Conservation (phyloP, 2,113 vertebrate genomes). For the Mesocricetus auratus region DNA sequence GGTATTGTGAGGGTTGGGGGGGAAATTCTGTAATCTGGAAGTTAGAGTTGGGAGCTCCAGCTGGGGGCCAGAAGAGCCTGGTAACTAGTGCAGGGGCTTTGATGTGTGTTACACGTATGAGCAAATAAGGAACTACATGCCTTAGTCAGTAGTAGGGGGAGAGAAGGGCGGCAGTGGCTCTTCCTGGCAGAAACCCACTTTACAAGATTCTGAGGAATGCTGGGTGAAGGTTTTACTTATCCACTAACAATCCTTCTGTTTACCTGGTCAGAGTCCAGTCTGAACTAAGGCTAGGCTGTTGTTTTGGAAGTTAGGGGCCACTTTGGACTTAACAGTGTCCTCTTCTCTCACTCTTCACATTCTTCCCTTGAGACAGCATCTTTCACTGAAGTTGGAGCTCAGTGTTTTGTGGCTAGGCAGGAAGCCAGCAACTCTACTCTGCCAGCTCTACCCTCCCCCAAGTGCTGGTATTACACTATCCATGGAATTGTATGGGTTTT, state of each 20-base stretch:
- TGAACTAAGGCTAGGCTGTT: not conserved
- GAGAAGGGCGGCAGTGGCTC: not conserved
- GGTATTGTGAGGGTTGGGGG: not conserved
- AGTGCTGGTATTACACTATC: not conserved
- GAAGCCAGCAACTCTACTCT: not conserved
- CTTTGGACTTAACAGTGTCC: not conserved
- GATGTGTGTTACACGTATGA: not conserved
- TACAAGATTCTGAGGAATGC: not conserved
- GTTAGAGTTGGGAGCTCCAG: not conserved
- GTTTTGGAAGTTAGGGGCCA: not conserved
- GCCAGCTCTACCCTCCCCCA: accelerated
- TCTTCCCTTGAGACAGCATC: not conserved
- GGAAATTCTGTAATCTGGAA: not conserved
- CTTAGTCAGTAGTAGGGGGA: not conserved
- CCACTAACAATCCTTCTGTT: too few relatives aligned
- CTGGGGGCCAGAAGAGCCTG: not conserved
- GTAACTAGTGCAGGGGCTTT: not conserved
- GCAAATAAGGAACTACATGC: not conserved
- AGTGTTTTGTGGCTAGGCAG: not conserved
- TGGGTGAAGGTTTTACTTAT: not conserved
- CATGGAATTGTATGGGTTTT: too few relatives aligned
- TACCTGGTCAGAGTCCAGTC: not conserved
- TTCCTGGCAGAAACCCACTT: not conserved
- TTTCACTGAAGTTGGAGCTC: not conserved
- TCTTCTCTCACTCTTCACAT: not conserved